A percentile compares a stretch with the other conserved stretches of the same genome.
These are phyloP conservation scores for Anguilla marmorata DNA, from an alignment of 2,797 vertebrate genomes.

Conservation along the genomic window DNA sequence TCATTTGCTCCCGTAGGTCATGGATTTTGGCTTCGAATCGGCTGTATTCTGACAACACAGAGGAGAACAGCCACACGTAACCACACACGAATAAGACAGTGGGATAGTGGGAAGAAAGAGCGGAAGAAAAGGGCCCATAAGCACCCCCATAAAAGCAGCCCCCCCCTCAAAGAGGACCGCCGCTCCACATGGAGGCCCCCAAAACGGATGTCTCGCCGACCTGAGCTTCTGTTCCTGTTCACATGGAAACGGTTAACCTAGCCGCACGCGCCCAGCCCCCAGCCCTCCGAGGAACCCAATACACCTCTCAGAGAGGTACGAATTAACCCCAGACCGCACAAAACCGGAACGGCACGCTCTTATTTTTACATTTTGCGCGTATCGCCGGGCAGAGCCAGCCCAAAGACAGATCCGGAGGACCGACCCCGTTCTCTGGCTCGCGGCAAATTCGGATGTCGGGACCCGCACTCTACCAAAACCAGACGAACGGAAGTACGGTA, in stretches of 20 bases:
- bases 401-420: too few species aligned
- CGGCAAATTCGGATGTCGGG: background rate
- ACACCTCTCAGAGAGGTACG: background rate
- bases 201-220: too few species aligned
- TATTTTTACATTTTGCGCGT: too few species aligned
- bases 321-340: background rate
- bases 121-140: too few species aligned
- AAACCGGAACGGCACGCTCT: too few species aligned
- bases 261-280: background rate
- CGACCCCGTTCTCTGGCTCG: background rate
- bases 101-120: background rate
- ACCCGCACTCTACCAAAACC: background rate
- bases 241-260: too few species aligned
- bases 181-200: too few species aligned
- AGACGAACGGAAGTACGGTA: background rate
- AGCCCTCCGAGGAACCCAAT: background rate
- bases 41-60: slow-evolving; percentile 80
- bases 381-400: too few species aligned
- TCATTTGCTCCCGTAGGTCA: slow-evolving; percentile 95
- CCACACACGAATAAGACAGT: background rate
- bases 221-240: too few species aligned
- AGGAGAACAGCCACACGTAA: background rate
- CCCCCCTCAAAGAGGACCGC: too few species aligned
- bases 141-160: too few species aligned
- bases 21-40: slow-evolving; percentile 96